Conservation (phyloP, 2,888 invertebrate species). For the Therioaphis trifolii region DNA sequence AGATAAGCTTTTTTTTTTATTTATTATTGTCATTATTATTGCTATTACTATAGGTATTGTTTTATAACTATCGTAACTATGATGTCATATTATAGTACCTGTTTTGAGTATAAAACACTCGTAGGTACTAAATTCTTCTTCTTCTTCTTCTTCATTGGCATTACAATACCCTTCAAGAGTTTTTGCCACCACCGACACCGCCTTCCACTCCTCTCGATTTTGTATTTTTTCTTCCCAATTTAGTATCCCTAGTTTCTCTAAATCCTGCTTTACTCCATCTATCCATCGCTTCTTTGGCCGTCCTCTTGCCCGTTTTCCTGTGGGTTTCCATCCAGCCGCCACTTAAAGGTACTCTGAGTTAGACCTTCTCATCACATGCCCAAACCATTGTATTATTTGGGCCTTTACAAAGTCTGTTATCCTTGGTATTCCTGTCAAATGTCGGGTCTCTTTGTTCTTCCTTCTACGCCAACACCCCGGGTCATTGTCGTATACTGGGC, state of each 20-base stretch:
- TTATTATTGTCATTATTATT: too few species aligned
- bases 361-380: not conserved
- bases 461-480: too few species aligned
- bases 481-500: too few species aligned
- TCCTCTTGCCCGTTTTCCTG: not conserved
- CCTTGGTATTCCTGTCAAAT: constrained; percentile 11
- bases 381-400: not conserved
- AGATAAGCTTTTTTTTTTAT: too few species aligned
- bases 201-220: constrained; percentile 14
- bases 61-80: too few species aligned
- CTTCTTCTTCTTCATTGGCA: constrained; percentile 13
- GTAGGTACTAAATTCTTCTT: too few species aligned
- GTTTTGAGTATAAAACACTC: too few species aligned
- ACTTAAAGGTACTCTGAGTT: not conserved
- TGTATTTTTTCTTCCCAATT: too few species aligned
- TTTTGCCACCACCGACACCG: constrained; percentile 17
- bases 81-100: too few species aligned
- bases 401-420: constrained; percentile 2
- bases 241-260: too few species aligned
- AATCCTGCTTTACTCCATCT: too few species aligned
- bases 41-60: too few species aligned
- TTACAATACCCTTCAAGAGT: constrained; percentile 19
- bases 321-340: constrained; percentile 6
- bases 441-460: not conserved
- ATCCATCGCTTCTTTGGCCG: constrained; percentile 5